Conservation (phyloP, 53 echinoderm and acorn worm genomes). For the Antedon mediterranea region DNA sequence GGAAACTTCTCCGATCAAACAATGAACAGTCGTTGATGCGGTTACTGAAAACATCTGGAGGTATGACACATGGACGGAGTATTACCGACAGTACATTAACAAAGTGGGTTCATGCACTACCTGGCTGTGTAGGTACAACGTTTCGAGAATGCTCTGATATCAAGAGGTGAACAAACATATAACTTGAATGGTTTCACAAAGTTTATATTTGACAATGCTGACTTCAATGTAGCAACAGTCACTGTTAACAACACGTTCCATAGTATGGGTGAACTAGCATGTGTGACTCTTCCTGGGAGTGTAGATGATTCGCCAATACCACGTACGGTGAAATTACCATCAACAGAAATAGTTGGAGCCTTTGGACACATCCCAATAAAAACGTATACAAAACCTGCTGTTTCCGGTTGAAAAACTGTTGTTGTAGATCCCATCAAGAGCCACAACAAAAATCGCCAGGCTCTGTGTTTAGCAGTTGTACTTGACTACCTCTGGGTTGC, state of each 20-base stretch:
- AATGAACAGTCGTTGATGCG: constrained; percentile 28
- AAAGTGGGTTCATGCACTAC: constrained; percentile 24
- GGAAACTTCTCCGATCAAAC: constrained; percentile 27
- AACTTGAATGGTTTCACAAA: constrained; percentile 14
- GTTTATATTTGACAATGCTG: constrained; percentile 24
- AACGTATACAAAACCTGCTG: constrained; percentile 17
- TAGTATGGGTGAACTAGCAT: constrained; percentile 23
- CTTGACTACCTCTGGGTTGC: constrained; percentile 10
- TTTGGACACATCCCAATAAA: constrained; percentile 21
- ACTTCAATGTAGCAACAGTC: constrained; percentile 19
- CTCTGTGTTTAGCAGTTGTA: neutral
- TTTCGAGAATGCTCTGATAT: constrained; percentile 17
- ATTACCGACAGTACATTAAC: constrained; percentile 29
- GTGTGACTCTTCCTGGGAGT: constrained; percentile 19
- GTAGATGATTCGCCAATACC: constrained; percentile 1
- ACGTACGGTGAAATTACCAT: constrained; percentile 7
- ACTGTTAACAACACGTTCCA: constrained; percentile 29
- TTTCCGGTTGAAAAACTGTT: constrained; percentile 8
- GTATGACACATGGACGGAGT: constrained; percentile 28
- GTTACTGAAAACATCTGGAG: constrained; percentile 30
- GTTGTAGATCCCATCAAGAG: constrained; percentile 6
- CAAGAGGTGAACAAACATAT: constrained; percentile 1
- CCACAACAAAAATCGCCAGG: constrained; percentile 1
- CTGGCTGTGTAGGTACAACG: constrained; percentile 18
- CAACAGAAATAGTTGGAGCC: constrained; percentile 11